Evolutionary conservation across 2,888 invertebrate species (phyloP).

Genomic region (Pimpla rufipes): DNA sequence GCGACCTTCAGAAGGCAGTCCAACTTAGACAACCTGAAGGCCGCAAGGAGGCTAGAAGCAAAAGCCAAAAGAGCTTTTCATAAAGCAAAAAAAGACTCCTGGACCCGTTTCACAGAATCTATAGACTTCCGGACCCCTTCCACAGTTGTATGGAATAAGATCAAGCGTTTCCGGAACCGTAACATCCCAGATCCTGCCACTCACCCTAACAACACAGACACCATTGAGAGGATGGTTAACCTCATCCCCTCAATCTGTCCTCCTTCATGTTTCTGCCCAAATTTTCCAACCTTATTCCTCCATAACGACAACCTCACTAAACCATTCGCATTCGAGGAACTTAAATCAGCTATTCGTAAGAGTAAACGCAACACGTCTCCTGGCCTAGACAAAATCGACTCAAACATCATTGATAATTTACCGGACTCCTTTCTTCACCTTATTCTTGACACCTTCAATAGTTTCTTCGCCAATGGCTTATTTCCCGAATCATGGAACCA

Average conservation of each 20-base stretch:
- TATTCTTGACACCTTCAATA: background rate
- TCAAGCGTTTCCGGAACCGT: background rate
- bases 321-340: slow-evolving; percentile 20
- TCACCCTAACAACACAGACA: background rate
- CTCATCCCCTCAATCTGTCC: no score
- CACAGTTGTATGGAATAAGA: background rate
- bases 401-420: slow-evolving; percentile 10
- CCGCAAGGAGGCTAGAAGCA: background rate
- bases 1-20: background rate
- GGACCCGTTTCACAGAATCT: background rate
- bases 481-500: slow-evolving; percentile 15
- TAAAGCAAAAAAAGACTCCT: slow-evolving; percentile 21
- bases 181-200: slow-evolving; percentile 1
- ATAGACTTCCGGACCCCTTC: slow-evolving; percentile 1
- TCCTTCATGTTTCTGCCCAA: background rate
- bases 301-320: background rate
- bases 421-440: background rate
- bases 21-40: background rate
- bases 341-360: slow-evolving; percentile 6
- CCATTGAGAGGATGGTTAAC: slow-evolving; percentile 27
- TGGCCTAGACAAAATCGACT: slow-evolving; percentile 28
- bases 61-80: background rate
- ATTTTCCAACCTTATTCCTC: slow-evolving; percentile 17
- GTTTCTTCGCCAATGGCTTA: background rate
- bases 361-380: slow-evolving; percentile 27